Evolutionary conservation across 2,797 vertebrate species (phyloP).

Genomic region (Hipposideros larvatus): DNA sequence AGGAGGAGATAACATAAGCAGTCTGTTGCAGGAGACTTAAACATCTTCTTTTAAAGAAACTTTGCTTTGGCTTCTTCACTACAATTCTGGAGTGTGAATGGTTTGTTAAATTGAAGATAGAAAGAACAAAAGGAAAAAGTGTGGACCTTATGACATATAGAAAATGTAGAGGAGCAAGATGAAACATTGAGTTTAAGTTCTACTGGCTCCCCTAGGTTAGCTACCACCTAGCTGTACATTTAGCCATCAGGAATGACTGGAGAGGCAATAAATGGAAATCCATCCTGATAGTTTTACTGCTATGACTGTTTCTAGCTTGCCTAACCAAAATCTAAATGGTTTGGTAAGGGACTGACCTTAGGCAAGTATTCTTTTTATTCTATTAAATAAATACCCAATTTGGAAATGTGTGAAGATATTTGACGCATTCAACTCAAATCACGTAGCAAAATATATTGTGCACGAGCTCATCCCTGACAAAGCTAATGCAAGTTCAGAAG

Average conservation of each 20-base stretch:
- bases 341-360: constrained; percentile 67
- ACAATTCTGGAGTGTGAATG: neutral
- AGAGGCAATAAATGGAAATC: constrained; percentile 53
- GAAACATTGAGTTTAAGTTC: neutral
- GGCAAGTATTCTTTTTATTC: constrained; percentile 69
- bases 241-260: neutral
- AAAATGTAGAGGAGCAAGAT: neutral
- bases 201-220: neutral
- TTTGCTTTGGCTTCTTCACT: neutral
- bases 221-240: neutral
- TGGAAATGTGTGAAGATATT: constrained; percentile 55
- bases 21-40: neutral
- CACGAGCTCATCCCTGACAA: constrained; percentile 50
- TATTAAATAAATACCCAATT: constrained; percentile 70
- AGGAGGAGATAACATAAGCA: neutral
- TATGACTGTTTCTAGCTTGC: constrained; percentile 69
- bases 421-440: constrained; percentile 65
- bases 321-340: constrained; percentile 74
- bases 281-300: constrained; percentile 72
- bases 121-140: neutral
- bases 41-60: neutral
- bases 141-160: neutral
- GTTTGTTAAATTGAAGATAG: neutral
- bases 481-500: constrained; percentile 34
- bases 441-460: constrained; percentile 64